Base-by-base conservation (phyloP, 2,888 invertebrate genomes). In the Ferrisia virgata region DNA sequence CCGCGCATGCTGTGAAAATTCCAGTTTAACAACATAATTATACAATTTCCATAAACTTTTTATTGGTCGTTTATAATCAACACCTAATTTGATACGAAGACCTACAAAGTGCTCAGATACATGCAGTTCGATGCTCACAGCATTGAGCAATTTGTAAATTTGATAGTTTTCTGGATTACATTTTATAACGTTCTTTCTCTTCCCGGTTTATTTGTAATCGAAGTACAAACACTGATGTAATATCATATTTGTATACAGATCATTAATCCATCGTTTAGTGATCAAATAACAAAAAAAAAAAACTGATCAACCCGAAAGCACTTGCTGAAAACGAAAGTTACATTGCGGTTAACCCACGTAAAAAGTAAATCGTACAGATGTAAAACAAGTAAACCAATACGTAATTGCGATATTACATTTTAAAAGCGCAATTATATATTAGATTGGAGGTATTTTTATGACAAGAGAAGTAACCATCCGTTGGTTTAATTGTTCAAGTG, bases 241-340 rank as follows among this genome's bases (percentile, higher is more conserved):
- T 79, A 40, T 47, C 28, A 43, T 28, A 28, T 31, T 40, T 25
- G n/a, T 80, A n/a, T 80, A 43, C 18, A 18, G 47, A 80, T 80
- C 47, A 53, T 80, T 43, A 80, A 33, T 15, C 31, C 53, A 31
- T 76, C 36, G 36, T 4, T 72, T 72, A 9, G 15, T 18, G 72
- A 76, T 76, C 72, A 28, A 18, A 28, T 36, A 64, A 31, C 64
- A 64, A 64, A 36, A 76, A 76, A 22, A 64, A 64, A 36, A 76
- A 76, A 22, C 11, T 76, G 72, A 36, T 18, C 36, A 76, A 76
- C 72, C n/a, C 8, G 36, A 76, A 36, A 76, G 72, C 72, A 76
- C 18, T 76, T 36, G 22, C 36, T 36, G 53, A 80, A 80, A 80
- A 80, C 47, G 80, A 80, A 80, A 80, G 80, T 80, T 53, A n/a